Conservation (phyloP, 1,140 invertebrate species). For the Copidosoma floridanum region DNA sequence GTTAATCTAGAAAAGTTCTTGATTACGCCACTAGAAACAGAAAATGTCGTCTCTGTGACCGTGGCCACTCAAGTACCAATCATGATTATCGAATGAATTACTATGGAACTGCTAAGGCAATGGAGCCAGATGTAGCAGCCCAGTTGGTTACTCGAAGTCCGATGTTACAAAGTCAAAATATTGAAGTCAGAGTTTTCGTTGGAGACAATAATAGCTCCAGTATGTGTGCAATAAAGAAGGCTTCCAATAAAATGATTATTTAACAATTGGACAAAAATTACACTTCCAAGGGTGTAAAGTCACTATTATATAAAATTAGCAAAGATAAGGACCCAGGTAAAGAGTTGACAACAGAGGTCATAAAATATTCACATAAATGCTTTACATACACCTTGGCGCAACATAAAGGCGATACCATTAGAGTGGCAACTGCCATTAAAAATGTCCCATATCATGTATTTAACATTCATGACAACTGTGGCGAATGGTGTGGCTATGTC, state of each 20-base stretch:
- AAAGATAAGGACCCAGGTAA: slow-evolving; percentile 13
- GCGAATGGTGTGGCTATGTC: slow-evolving; percentile 5
- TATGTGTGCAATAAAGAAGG: slow-evolving; percentile 8
- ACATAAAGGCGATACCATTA: not conserved
- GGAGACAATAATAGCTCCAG: slow-evolving; percentile 9
- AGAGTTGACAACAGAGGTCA: slow-evolving; percentile 8
- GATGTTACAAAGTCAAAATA: slow-evolving; percentile 10
- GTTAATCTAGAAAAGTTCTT: slow-evolving; percentile 5
- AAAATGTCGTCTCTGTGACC: slow-evolving; percentile 20
- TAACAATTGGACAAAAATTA: slow-evolving; percentile 17
- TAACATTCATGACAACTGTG: slow-evolving; percentile 1
- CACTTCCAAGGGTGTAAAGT: slow-evolving; percentile 15
- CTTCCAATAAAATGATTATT: slow-evolving; percentile 2
- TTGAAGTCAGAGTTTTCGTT: slow-evolving; percentile 9
- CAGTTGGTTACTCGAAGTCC: slow-evolving; percentile 3
- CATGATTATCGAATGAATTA: slow-evolving; percentile 22
- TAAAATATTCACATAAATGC: slow-evolving; percentile 20
- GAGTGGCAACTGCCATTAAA: slow-evolving; percentile 9
- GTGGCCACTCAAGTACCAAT: not conserved
- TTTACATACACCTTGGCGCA: slow-evolving; percentile 17
- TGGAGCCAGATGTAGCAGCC: slow-evolving; percentile 15
- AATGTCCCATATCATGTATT: slow-evolving; percentile 19
- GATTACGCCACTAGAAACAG: slow-evolving; percentile 7
- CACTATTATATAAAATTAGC: slow-evolving; percentile 15
- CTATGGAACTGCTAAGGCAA: slow-evolving; percentile 13